Conservation (phyloP, 30 jellyfish, hydroid and myxozoan genomes). For the Sanderia malayensis region DNA sequence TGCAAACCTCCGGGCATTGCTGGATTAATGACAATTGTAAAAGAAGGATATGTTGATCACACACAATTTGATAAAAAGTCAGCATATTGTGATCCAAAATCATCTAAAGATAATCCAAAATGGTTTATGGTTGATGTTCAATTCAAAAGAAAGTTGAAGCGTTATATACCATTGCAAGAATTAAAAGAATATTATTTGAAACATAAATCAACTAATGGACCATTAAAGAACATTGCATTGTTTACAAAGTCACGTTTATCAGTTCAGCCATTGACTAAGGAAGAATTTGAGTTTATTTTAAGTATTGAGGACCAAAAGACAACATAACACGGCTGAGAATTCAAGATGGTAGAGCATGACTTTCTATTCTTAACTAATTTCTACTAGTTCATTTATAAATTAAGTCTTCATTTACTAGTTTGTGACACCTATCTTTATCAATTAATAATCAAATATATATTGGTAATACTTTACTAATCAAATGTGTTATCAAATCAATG, state of each 20-base stretch:
- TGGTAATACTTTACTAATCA: no score
- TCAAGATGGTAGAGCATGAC: no score
- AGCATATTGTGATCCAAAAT: slow-evolving; percentile 81
- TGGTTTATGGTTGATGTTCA: slow-evolving; percentile 97
- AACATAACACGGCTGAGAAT: no score
- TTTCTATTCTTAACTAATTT: no score
- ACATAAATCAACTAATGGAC: slow-evolving; percentile 74
- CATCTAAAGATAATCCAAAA: slow-evolving; percentile 71
- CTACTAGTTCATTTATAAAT: no score
- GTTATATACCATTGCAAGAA: slow-evolving; percentile 71
- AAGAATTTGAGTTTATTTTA: slow-evolving; percentile 73
- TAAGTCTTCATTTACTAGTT: no score
- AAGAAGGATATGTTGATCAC: slow-evolving; percentile 91
- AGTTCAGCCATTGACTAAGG: slow-evolving; percentile 84
- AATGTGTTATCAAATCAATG: no score
- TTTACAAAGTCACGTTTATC: slow-evolving; percentile 85
- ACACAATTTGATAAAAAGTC: slow-evolving; percentile 80
- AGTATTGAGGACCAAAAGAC: slow-evolving; percentile 46
- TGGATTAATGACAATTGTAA: slow-evolving; percentile 72
- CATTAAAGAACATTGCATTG: slow-evolving; percentile 65
- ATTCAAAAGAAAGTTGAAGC: slow-evolving; percentile 60
- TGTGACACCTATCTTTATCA: no score
- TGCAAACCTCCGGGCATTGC: slow-evolving; percentile 94
- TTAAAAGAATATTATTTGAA: slow-evolving; percentile 57
- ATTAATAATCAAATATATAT: no score